A percentile compares a stretch with the other conserved stretches of the same genome.
These are phyloP conservation scores for Nyctibius grandis DNA, from an alignment of 2,797 vertebrate genomes.

Conservation along the genomic window DNA sequence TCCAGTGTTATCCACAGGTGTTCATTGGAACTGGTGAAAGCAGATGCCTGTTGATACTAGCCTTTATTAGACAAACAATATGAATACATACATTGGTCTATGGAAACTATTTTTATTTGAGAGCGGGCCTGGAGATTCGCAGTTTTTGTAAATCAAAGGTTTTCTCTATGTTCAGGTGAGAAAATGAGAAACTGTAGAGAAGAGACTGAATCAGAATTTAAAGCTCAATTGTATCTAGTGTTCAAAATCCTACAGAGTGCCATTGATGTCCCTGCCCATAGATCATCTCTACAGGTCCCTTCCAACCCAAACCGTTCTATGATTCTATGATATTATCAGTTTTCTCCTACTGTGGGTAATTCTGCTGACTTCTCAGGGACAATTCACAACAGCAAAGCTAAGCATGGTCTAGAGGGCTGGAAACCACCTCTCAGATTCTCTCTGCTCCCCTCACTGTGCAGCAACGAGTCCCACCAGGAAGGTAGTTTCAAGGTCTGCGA, in stretches of 20 bases:
- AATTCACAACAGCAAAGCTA: background rate
- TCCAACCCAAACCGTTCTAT: background rate
- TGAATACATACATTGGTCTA: background rate
- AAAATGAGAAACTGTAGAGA: background rate
- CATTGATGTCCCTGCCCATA: background rate
- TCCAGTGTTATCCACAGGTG: background rate
- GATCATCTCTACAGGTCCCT: background rate
- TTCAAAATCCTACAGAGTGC: background rate
- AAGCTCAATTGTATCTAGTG: background rate
- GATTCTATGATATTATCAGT: background rate
- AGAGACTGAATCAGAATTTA: background rate
- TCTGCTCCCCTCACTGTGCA: background rate
- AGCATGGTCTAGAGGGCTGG: background rate
- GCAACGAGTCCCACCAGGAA: background rate
- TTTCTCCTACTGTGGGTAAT: background rate
- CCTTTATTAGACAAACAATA: background rate
- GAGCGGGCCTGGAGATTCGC: background rate
- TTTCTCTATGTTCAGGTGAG: background rate
- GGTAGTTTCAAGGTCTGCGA: background rate
- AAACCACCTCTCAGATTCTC: background rate
- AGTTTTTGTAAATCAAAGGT: background rate
- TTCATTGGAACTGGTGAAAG: background rate
- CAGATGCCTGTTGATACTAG: background rate
- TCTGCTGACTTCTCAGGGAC: background rate
- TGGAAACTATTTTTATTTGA: background rate